phyloP scores from a whole-genome alignment of 2,797 vertebrate species.

The Harpagifer antarcticus region DNA sequence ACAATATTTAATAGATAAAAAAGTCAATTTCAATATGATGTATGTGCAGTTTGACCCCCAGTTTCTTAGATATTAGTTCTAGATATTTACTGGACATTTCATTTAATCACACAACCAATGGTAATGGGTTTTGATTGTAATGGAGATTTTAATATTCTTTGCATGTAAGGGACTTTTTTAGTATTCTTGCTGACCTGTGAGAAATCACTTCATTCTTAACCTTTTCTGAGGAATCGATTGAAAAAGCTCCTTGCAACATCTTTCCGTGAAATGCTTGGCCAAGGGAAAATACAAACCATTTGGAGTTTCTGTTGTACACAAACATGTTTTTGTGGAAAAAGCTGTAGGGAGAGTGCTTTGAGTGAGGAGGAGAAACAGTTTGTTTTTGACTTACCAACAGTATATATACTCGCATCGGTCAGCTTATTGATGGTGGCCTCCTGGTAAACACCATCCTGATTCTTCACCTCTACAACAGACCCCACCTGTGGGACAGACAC shows the following conservation, averaged over 20 bases:
- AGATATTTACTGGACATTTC: background rate
- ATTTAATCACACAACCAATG: background rate
- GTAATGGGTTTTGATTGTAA: background rate
- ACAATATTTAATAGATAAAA: too few species aligned
- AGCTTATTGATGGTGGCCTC: slow-evolving; percentile 88
- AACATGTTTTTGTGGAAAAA: background rate
- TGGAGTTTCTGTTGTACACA: slow-evolving; percentile 7
- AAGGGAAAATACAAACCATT: background rate
- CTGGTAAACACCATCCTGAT: slow-evolving; percentile 86
- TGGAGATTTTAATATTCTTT: background rate
- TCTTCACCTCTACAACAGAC: slow-evolving; percentile 87
- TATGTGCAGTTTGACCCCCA: background rate
- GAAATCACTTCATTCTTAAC: background rate
- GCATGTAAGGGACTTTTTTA: background rate
- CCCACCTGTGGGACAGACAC: slow-evolving; percentile 80
- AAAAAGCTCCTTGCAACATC: background rate
- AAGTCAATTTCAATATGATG: background rate
- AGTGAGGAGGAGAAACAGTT: slow-evolving; percentile 7
- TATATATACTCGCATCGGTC: slow-evolving; percentile 88
- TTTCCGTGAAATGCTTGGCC: background rate
- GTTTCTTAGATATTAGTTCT: too few species aligned
- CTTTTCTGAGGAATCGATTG: background rate
- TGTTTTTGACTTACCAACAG: slow-evolving; percentile 83
- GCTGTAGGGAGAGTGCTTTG: background rate
- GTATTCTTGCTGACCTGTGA: background rate